Evolutionary conservation across 1,140 invertebrate species (phyloP), one percentile per base, ranked within the genome.

Genomic region (Platyscapa corneri): DNA sequence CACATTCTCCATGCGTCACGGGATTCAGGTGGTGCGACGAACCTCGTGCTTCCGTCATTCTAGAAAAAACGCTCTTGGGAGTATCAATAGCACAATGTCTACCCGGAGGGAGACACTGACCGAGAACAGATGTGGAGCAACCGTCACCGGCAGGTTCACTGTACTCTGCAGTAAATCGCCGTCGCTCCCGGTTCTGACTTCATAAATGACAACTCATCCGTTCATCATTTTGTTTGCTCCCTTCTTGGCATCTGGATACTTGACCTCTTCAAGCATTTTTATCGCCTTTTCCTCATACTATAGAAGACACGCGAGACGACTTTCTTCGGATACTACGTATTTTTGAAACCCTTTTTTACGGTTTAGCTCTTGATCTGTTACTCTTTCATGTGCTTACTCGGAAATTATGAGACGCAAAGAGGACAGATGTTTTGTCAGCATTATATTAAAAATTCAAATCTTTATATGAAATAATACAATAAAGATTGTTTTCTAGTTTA

Each of bases 61-160:
- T n/a, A 49, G 30, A 70, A 75, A 42, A 72, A 74, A 30, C 27
- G 49, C 70, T 75, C 49, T 30, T 72, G 67, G 67, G 46, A 74
- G 65, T 72, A 74, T 72, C 65, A 46, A 27, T 39, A 37, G 23
- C n/a, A n/a, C 12, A 18, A 3, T 39, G 56, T 27, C 56, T 6
- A 27, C 60, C 82, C 77, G 88, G 23, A 39, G 89, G 86, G 88
- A 53, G 82, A 20, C 75, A 80, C 74, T 87, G 80, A 83, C 86
- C 82, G 88, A 89, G 85, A 89, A 87, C 85, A 56, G 83, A 82
- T 46, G 67, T 46, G 39, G 67, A 64, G 60, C 0, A 37, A 30
- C 12, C 16, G 49, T 53, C 49, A 60, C 27, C 20, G 23, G 7
- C 56, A 27, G 20, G 2, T 3, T 27, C 23, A 23, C 56, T 60